Evolutionary conservation across 2,113 vertebrate species (phyloP).

Genomic region (Misgurnus mizolepis): DNA sequence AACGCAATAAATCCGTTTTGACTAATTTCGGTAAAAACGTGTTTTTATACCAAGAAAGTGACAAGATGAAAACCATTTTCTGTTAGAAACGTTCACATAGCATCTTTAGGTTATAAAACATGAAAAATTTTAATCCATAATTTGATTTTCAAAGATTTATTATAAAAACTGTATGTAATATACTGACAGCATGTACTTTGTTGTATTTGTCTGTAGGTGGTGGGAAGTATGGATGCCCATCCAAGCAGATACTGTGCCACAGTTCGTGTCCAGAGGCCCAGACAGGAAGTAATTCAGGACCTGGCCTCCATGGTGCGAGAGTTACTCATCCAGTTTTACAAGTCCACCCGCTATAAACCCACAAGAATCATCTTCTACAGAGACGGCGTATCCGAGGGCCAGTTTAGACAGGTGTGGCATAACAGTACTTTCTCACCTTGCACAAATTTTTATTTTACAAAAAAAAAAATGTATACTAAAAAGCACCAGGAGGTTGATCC

Average conservation of each 20-base stretch:
- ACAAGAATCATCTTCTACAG: conserved; percentile 98
- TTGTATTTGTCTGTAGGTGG: conserved; percentile 78
- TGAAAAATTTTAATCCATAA: too few relatives aligned
- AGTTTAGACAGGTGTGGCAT: conserved; percentile 90
- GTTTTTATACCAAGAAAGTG: too few relatives aligned
- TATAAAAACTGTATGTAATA: too few relatives aligned
- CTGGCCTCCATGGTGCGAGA: conserved; percentile 98
- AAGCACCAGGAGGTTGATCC: too few relatives aligned
- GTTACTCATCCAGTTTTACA: conserved; percentile 99
- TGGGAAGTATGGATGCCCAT: conserved; percentile 98
- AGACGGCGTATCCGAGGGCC: conserved; percentile 92
- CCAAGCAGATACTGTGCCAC: conserved; percentile 99
- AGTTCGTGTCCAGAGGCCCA: conserved; percentile 93
- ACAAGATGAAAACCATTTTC: too few relatives aligned
- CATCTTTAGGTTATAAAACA: too few relatives aligned
- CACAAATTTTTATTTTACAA: too few relatives aligned
- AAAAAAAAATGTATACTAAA: too few relatives aligned
- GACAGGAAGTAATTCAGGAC: conserved; percentile 98
- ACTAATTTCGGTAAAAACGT: too few relatives aligned
- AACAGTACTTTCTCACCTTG: background rate
- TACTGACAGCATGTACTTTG: background rate
- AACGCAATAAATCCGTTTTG: too few relatives aligned
- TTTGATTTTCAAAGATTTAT: too few relatives aligned
- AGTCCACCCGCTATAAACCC: conserved; percentile 98
- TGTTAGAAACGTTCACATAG: too few relatives aligned